Percentiles rank a stretch among this genome's conserved stretches.
phyloP scores from a whole-genome alignment of 2,113 vertebrate genomes.

The Scomber scombrus region DNA sequence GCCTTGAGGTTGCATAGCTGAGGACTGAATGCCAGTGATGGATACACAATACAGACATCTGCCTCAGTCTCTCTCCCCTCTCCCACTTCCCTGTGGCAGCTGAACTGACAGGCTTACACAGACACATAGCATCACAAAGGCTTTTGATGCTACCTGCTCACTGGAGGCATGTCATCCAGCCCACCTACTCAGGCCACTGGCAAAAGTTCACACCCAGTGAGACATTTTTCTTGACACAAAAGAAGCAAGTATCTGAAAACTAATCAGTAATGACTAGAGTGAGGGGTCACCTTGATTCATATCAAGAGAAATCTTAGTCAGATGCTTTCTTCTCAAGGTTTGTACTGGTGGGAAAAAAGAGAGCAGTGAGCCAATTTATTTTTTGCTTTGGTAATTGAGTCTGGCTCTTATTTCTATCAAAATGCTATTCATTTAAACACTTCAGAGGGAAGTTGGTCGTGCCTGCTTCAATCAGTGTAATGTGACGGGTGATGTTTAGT shows the following conservation, averaged over 20 bases:
- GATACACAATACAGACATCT: slow-evolving; percentile 60
- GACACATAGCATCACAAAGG: slow-evolving; percentile 27
- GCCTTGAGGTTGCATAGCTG: slow-evolving; percentile 49
- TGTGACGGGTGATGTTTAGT: slow-evolving; percentile 47
- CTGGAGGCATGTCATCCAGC: slow-evolving; percentile 52
- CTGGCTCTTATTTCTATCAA: slow-evolving; percentile 57
- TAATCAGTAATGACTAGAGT: slow-evolving; percentile 30
- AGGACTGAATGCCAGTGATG: slow-evolving; percentile 54
- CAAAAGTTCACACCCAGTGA: slow-evolving; percentile 46
- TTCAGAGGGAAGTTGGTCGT: slow-evolving; percentile 47
- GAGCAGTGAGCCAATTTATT: slow-evolving; percentile 52
- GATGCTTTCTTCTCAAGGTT: slow-evolving; percentile 33
- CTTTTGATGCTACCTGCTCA: slow-evolving; percentile 59
- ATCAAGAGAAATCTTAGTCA: slow-evolving; percentile 43
- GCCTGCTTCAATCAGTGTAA: slow-evolving; percentile 50
- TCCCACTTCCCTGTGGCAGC: slow-evolving; percentile 52
- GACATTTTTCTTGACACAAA: slow-evolving; percentile 12
- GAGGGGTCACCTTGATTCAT: slow-evolving; percentile 63
- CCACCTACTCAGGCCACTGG: slow-evolving; percentile 41
- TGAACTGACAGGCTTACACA: slow-evolving; percentile 65
- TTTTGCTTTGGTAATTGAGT: slow-evolving; percentile 66
- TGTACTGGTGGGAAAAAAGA: slow-evolving; percentile 48
- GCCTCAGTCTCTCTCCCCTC: slow-evolving; percentile 42
- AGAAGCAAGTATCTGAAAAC: slow-evolving; percentile 49
- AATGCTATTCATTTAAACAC: slow-evolving; percentile 59